A percentile compares a stretch with the other conserved stretches of the same genome.
Conservation (phyloP, 2,888 invertebrate species). For the Pristionchus arcanus region DNA sequence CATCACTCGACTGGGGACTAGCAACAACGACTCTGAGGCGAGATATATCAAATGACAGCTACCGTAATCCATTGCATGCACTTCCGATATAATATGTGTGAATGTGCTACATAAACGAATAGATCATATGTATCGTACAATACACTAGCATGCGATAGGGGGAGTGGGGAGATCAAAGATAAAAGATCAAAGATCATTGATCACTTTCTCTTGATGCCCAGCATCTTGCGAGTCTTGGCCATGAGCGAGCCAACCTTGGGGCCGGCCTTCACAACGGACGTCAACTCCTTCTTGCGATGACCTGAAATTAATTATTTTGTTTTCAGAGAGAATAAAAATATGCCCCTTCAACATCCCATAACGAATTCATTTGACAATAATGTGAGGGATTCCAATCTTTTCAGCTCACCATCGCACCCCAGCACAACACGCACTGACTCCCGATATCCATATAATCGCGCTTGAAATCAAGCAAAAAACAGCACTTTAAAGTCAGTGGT, state of each 20-base stretch:
- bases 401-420: neutral
- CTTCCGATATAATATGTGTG: neutral
- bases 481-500: neutral
- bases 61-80: neutral
- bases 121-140: neutral
- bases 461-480: too few relatives aligned
- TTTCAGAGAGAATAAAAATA: neutral
- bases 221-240: slow-evolving; percentile 68
- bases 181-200: slow-evolving; percentile 19
- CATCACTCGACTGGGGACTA: neutral
- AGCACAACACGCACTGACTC: neutral
- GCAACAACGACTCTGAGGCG: neutral
- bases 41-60: neutral
- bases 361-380: too few relatives aligned
- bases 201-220: slow-evolving; percentile 51
- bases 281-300: neutral
- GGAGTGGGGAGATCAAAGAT: slow-evolving; percentile 13
- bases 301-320: neutral
- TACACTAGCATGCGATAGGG: neutral
- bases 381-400: too few relatives aligned
- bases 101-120: neutral
- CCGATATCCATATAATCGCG: too few relatives aligned
- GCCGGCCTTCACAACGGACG: slow-evolving; percentile 44
- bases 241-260: slow-evolving; percentile 65
- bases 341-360: neutral